These are phyloP conservation scores for Kryptolebias ocellatus DNA, from an alignment of 2,797 vertebrate genomes.

Conservation along the genomic window DNA sequence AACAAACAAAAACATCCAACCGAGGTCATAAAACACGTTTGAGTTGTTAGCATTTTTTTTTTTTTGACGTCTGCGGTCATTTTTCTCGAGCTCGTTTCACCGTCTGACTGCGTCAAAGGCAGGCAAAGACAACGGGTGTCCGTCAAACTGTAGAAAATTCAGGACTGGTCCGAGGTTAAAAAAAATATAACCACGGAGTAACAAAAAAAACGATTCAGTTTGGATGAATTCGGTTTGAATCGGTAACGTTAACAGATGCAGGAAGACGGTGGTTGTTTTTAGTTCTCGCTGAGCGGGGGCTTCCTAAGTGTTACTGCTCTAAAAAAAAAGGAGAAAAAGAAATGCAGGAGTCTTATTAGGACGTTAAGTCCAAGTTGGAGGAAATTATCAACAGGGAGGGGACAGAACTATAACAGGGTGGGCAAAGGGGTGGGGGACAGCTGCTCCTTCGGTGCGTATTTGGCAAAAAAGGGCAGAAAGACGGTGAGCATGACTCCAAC, in stretches of 20 bases:
- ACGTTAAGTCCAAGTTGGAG: conserved; percentile 40
- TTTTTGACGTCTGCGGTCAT: conserved; percentile 17
- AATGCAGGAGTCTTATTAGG: conserved; percentile 65
- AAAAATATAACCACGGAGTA: neutral
- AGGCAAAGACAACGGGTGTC: conserved; percentile 14
- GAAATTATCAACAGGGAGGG: conserved; percentile 8
- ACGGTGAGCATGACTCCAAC: conserved; percentile 95
- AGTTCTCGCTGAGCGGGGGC: conserved; percentile 33
- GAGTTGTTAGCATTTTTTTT: neutral
- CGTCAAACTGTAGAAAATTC: conserved; percentile 15
- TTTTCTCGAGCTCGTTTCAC: conserved; percentile 25
- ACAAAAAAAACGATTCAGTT: conserved; percentile 27
- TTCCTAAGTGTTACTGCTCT: conserved; percentile 51
- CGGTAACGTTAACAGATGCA: conserved; percentile 51
- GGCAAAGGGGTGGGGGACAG: conserved; percentile 91
- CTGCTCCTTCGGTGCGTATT: conserved; percentile 96
- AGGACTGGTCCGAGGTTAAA: neutral
- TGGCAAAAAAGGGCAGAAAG: conserved; percentile 96
- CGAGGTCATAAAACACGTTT: neutral
- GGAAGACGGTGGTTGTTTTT: conserved; percentile 67
- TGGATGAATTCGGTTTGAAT: conserved; percentile 32
- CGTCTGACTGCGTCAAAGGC: conserved; percentile 25
- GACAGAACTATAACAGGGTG: conserved; percentile 89
- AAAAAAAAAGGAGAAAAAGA: conserved; percentile 41
- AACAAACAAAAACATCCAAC: conserved; percentile 12